Conservation (phyloP, 2,113 vertebrate genomes). For the Pachycephala philippinensis region DNA sequence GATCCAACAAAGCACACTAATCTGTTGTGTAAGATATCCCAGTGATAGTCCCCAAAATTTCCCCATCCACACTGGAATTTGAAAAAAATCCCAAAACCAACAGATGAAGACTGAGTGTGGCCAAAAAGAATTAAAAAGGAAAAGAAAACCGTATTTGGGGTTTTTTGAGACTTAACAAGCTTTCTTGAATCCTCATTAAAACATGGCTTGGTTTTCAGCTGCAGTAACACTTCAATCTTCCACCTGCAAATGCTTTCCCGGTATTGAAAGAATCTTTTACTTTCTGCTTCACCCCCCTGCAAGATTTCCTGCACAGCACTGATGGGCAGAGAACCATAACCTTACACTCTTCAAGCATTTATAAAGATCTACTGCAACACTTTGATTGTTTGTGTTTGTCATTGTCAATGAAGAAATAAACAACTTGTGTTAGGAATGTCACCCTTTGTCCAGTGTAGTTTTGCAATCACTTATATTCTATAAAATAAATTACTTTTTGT, state of each 20-base stretch:
- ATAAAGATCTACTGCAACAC: neutral
- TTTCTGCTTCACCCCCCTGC: constrained; percentile 10
- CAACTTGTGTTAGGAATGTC: neutral
- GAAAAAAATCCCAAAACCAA: neutral
- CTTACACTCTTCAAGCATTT: constrained; percentile 16
- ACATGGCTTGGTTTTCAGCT: neutral
- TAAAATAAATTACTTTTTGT: neutral
- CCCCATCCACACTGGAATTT: neutral
- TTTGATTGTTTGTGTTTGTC: constrained; percentile 47
- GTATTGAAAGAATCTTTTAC: neutral
- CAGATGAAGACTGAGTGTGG: neutral
- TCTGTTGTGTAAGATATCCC: neutral
- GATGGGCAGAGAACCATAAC: constrained; percentile 30
- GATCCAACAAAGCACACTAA: neutral
- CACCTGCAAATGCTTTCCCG: neutral
- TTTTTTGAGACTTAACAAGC: neutral
- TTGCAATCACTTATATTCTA: neutral
- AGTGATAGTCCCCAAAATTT: neutral
- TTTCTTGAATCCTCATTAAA: neutral
- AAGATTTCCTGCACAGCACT: constrained; percentile 32
- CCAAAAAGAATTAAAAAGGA: neutral
- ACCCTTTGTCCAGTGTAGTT: neutral
- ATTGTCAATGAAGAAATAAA: constrained; percentile 48
- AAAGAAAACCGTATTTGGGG: neutral
- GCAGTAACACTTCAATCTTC: neutral